Conservation (phyloP, 2,888 invertebrate genomes). For the Orchesellides sinensis region DNA sequence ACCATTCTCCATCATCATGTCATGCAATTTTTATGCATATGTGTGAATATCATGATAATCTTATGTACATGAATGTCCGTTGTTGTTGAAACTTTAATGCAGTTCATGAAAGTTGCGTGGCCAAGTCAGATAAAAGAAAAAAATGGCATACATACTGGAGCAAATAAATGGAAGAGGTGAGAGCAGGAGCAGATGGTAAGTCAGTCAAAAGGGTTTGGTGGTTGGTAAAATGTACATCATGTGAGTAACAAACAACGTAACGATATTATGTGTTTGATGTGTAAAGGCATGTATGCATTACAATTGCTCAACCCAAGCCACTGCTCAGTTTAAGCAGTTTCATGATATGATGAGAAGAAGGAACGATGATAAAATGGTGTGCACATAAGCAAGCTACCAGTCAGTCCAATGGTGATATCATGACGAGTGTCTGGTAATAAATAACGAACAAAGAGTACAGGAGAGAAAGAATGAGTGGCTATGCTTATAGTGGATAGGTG, state of each 20-base stretch:
- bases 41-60: not conserved
- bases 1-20: too few relatives aligned
- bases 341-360: not conserved
- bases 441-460: not conserved
- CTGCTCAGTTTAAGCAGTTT: conserved; percentile 17
- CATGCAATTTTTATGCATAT: conserved; percentile 1
- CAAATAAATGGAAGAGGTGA: not conserved
- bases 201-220: conserved; percentile 15
- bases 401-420: conserved; percentile 17
- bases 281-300: not conserved
- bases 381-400: too few relatives aligned
- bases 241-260: too few relatives aligned
- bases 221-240: not conserved
- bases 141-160: conserved; percentile 43
- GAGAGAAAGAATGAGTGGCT: conserved; percentile 13
- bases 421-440: not conserved
- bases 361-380: not conserved
- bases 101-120: conserved; percentile 49
- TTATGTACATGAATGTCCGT: not conserved
- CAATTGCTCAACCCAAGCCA: not conserved
- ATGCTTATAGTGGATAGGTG: not conserved
- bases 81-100: conserved; percentile 20
- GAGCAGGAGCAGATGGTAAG: conserved; percentile 42
- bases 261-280: too few relatives aligned
- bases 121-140: conserved; percentile 39